Percentiles rank a stretch among this genome's conserved stretches.
Evolutionary conservation across 2,797 vertebrate genomes (phyloP).

Genomic region (Anniella stebbinsi): DNA sequence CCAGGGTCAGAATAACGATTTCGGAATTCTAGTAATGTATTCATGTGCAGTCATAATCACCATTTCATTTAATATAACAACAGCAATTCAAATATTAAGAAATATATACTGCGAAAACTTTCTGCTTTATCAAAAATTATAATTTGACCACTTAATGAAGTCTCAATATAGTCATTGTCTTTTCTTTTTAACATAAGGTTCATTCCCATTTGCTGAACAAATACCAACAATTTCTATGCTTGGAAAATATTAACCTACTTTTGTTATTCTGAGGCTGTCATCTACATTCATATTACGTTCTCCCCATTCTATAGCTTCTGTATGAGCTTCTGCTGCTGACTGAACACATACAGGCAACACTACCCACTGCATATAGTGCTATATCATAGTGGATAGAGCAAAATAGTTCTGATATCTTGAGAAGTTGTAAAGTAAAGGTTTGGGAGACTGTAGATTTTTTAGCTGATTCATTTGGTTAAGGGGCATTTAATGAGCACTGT

Average conservation of each 20-base stretch:
- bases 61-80: background rate
- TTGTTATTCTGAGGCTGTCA: background rate
- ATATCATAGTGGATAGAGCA: slow-evolving; percentile 25
- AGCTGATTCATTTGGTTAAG: slow-evolving; percentile 29
- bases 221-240: background rate
- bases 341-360: slow-evolving; percentile 28
- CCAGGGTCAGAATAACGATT: background rate
- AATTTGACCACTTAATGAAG: background rate
- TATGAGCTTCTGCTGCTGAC: slow-evolving; percentile 19
- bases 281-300: background rate
- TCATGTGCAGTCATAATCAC: background rate
- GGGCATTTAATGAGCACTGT: slow-evolving; percentile 34
- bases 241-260: slow-evolving; percentile 20
- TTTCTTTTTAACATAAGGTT: background rate
- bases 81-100: background rate
- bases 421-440: background rate
- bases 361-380: slow-evolving; percentile 24
- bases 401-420: slow-evolving; percentile 19
- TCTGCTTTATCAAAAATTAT: background rate
- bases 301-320: slow-evolving; percentile 27
- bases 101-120: background rate
- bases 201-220: background rate
- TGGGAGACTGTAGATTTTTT: slow-evolving; percentile 25
- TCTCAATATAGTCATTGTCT: background rate
- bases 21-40: background rate